Evolutionary conservation across 2,888 invertebrate genomes (phyloP).

Genomic region (Chirona hameri): DNA sequence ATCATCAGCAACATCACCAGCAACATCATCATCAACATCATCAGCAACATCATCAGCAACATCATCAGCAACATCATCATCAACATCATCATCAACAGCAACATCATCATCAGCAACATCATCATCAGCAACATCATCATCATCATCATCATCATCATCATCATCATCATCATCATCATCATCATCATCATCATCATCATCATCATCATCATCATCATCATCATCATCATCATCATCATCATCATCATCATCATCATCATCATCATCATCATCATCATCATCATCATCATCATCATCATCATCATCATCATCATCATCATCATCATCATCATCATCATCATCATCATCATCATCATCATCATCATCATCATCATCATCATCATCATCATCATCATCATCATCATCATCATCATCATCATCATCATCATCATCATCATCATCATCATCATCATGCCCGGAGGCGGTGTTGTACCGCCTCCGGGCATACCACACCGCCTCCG

Average conservation of each 20-base stretch:
- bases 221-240: slow-evolving; percentile 22
- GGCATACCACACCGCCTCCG: too few species aligned
- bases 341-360: slow-evolving; percentile 22
- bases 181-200: slow-evolving; percentile 22
- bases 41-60: too few species aligned
- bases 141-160: too few species aligned
- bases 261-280: slow-evolving; percentile 22
- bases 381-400: slow-evolving; percentile 22
- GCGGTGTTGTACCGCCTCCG: too few species aligned
- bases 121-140: too few species aligned
- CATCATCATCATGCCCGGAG: too few species aligned
- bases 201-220: slow-evolving; percentile 22
- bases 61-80: too few species aligned
- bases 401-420: slow-evolving; percentile 22
- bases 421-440: slow-evolving; percentile 22
- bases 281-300: slow-evolving; percentile 22
- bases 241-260: slow-evolving; percentile 22
- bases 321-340: slow-evolving; percentile 22
- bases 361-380: slow-evolving; percentile 22
- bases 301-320: slow-evolving; percentile 22
- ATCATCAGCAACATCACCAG: too few species aligned
- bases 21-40: too few species aligned
- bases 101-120: too few species aligned
- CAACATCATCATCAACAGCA: too few species aligned
- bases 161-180: slow-evolving; percentile 22